Percentiles rank a stretch among this genome's conserved stretches.
phyloP scores from a whole-genome alignment of 2,888 invertebrate genomes.

The Physocephala rufipes region DNA sequence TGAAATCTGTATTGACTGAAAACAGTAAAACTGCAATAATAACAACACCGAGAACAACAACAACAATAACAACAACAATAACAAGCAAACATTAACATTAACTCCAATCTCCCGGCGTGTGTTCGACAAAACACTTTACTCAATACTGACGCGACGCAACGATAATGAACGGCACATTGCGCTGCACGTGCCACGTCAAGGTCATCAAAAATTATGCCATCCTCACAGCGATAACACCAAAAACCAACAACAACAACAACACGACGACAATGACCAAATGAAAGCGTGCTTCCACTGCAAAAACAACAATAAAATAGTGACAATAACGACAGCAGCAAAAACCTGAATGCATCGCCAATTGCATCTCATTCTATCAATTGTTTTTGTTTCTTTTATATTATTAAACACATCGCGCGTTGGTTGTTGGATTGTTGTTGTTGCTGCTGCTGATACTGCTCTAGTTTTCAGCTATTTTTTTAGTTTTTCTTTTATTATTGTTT shows the following conservation, averaged over 20 bases:
- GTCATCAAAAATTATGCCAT: constrained; percentile 30
- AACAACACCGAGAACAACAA: constrained; percentile 1
- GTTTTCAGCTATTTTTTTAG: constrained; percentile 41
- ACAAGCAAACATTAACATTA: not conserved
- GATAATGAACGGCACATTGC: not conserved
- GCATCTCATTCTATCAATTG: constrained; percentile 3
- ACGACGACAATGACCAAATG: not conserved
- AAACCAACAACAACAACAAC: constrained; percentile 24
- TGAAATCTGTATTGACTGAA: constrained; percentile 19
- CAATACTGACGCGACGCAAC: not conserved
- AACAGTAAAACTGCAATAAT: not conserved
- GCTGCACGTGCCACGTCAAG: constrained; percentile 25
- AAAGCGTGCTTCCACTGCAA: constrained; percentile 2
- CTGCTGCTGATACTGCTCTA: constrained; percentile 45
- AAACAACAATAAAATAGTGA: too few relatives aligned
- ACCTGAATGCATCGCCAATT: constrained; percentile 17
- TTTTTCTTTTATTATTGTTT: not conserved
- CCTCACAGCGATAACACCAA: not conserved
- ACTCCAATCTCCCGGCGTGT: not conserved
- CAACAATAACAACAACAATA: constrained; percentile 13
- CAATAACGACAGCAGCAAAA: not conserved
- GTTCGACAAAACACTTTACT: constrained; percentile 8
- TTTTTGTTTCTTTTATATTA: too few relatives aligned
- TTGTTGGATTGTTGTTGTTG: constrained; percentile 38
- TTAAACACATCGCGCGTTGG: too few relatives aligned